A percentile compares a stretch with the other conserved stretches of the same genome.
Evolutionary conservation across 2,797 vertebrate genomes (phyloP).

Genomic region (Sebastes variabilis): DNA sequence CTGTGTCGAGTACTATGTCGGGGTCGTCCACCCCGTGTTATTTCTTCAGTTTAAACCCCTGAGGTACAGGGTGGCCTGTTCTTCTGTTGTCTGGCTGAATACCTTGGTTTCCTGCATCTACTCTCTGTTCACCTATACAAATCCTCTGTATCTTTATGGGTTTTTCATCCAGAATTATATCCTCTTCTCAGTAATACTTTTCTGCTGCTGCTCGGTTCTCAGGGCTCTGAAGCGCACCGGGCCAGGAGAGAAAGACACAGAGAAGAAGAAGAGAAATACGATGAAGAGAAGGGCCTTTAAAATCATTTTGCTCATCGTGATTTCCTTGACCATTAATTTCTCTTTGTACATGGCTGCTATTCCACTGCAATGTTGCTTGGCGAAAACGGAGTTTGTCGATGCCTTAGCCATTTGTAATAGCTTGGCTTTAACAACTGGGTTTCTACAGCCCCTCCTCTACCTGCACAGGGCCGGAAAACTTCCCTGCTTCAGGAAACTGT

Average conservation of each 20-base stretch:
- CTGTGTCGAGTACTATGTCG: slow-evolving; percentile 38
- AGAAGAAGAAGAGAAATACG: slow-evolving; percentile 1
- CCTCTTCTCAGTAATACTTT: slow-evolving; percentile 5
- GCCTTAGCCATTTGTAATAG: accelerated
- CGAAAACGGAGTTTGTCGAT: accelerated
- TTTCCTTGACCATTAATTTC: background rate
- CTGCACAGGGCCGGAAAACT: slow-evolving; percentile 16
- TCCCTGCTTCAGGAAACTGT: background rate
- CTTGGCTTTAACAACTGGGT: slow-evolving; percentile 2
- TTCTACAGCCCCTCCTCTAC: slow-evolving; percentile 34
- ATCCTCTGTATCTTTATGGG: background rate
- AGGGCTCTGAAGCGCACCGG: slow-evolving; percentile 13
- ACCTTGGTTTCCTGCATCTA: slow-evolving; percentile 24
- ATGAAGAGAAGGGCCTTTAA: slow-evolving; percentile 40
- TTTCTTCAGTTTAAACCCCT: slow-evolving; percentile 37
- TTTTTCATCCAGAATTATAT: slow-evolving; percentile 3
- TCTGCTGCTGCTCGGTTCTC: slow-evolving; percentile 33
- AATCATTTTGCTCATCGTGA: background rate
- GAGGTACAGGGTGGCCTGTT: slow-evolving; percentile 34
- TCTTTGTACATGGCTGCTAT: background rate
- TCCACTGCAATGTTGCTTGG: slow-evolving; percentile 20
- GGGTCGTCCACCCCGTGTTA: slow-evolving; percentile 32
- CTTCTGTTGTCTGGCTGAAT: slow-evolving; percentile 1
- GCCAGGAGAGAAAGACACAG: slow-evolving; percentile 1
- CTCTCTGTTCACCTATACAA: accelerated